These are phyloP conservation scores for Drosophila subsilvestris DNA, from an alignment of 2,888 invertebrate genomes.

Conservation along the genomic window DNA sequence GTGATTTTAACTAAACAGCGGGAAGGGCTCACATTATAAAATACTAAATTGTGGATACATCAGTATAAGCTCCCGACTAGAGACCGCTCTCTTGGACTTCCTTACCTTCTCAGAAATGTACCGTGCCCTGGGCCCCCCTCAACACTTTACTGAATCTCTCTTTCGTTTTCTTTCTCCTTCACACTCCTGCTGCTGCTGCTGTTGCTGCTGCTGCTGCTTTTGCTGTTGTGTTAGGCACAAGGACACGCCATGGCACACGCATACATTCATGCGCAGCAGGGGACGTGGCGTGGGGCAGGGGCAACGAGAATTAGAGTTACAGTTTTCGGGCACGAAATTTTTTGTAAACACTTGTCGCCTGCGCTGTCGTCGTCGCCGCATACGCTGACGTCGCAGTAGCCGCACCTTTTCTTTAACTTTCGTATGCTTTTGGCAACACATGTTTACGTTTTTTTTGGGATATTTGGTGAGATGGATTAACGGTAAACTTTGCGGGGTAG, in stretches of 20 bases:
- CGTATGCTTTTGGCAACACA: slow-evolving; percentile 29
- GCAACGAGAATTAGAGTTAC: slow-evolving; percentile 52
- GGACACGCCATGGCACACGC: slow-evolving; percentile 51
- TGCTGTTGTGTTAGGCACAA: slow-evolving; percentile 75
- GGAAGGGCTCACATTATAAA: no score
- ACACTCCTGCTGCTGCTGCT: background rate
- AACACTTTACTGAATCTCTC: slow-evolving; percentile 6
- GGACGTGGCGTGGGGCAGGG: slow-evolving; percentile 10
- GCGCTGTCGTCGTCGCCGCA: background rate
- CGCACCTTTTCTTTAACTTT: slow-evolving; percentile 58
- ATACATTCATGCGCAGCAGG: slow-evolving; percentile 56
- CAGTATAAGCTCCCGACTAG: background rate
- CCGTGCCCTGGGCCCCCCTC: slow-evolving; percentile 27
- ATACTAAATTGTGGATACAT: no score
- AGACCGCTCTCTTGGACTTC: background rate
- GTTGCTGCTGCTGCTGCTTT: slow-evolving; percentile 1
- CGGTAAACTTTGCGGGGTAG: slow-evolving; percentile 5
- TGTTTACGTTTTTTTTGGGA: slow-evolving; percentile 27
- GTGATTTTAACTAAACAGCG: background rate
- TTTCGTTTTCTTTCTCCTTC: background rate
- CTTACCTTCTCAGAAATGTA: background rate
- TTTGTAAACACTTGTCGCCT: slow-evolving; percentile 70
- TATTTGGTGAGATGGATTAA: background rate
- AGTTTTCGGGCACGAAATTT: slow-evolving; percentile 33
- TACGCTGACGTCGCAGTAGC: slow-evolving; percentile 8